These are phyloP conservation scores for Pachyramphus minor DNA, from an alignment of 2,113 vertebrate genomes.

Conservation along the genomic window DNA sequence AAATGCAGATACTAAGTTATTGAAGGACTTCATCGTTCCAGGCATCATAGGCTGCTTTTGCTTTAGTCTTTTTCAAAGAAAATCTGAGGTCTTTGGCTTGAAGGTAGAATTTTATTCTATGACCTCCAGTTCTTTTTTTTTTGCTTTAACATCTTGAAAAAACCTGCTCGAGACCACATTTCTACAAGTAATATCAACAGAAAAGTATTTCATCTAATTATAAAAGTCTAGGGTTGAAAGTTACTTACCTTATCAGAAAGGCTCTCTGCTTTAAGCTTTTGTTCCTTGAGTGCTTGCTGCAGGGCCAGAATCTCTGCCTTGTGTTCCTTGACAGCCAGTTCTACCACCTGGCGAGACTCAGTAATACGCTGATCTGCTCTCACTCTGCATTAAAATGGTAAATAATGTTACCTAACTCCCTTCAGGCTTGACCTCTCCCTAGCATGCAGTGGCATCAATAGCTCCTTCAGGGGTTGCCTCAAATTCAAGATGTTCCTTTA, in stretches of 20 bases:
- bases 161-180: background rate
- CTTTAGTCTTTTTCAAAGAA: background rate
- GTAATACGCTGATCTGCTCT: slow-evolving; percentile 94
- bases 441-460: background rate
- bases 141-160: background rate
- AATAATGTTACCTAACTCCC: slow-evolving; percentile 16
- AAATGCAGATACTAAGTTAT: background rate
- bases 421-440: slow-evolving; percentile 13
- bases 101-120: background rate
- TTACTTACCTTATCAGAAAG: slow-evolving; percentile 91
- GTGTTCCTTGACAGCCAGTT: slow-evolving; percentile 96
- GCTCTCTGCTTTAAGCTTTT: slow-evolving; percentile 96
- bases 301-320: slow-evolving; percentile 94
- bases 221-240: background rate
- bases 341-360: slow-evolving; percentile 93
- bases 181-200: background rate
- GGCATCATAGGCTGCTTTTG: background rate
- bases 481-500: slow-evolving; percentile 26
- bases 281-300: slow-evolving; percentile 97
- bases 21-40: background rate
- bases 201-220: background rate
- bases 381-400: slow-evolving; percentile 74
- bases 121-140: background rate
- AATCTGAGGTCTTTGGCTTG: background rate
- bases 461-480: slow-evolving; percentile 4